Evolutionary conservation across 2,888 invertebrate genomes (phyloP), one percentile per base, ranked within the genome.

Genomic region (Ophonus ardosiacus): DNA sequence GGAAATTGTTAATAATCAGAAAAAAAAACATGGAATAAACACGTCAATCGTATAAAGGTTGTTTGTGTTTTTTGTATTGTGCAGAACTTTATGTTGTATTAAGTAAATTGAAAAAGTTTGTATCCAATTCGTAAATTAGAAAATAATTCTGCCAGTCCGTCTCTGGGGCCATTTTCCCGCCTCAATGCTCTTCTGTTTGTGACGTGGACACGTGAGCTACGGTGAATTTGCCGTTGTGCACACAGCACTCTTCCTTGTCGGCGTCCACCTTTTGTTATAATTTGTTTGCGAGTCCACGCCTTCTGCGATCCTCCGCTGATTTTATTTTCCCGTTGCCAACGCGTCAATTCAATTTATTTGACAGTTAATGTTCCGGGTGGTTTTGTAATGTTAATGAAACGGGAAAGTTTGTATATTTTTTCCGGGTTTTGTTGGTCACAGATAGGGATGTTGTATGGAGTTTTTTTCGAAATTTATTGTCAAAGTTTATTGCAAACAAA

Each of bases 181-280:
- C 24, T 13, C 5, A 61, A 79, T 68, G 63, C 63, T 21, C 43
- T 24, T 57, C 31, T 79, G 80, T 61, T 81, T 63, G 63, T 81
- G 80, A 63, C 43, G 38, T 18, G 61, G 24, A 43, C 43, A 43
- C 38, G 40, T 51, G 38, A 63, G 13, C 21, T 59, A 10, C 21
- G 79, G 57, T 59, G 59, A 59, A 59, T 57, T 57, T 59, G 21
- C 59, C 59, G 79, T 17, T 57, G 57, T 57, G 31, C 59, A 43
- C 51, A 43, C 61, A 65, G 21, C 38, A 18, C 31, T 79, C 51
- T 79, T 68, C 24, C 68, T 68, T 38, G 31, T 68, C 40, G n/a
- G 63, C 68, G 31, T 68, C 40, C 43, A 81, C 65, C 81, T 81
- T 65, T 65, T 81, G 81, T 81, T 65, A 13, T 81, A 63, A 81